Base-by-base conservation (phyloP, 2,797 vertebrate genomes). In the Varecia variegata region DNA sequence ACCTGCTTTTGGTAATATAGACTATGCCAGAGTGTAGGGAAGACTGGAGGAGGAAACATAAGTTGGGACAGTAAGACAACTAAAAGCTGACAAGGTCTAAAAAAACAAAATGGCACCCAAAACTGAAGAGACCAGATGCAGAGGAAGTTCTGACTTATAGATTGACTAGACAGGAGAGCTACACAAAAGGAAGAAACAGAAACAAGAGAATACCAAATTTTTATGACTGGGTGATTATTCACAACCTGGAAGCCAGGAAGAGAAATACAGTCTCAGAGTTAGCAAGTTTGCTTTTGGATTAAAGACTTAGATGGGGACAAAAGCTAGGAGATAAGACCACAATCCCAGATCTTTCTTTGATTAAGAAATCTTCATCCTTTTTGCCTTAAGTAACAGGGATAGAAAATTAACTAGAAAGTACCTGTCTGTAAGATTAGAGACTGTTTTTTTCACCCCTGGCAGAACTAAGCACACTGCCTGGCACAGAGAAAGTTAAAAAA, bases 361-460 rank as follows among this genome's bases (percentile, higher is more conserved):
- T 90, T 54, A 94, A 92, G 35, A 88, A 83, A 71, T 84, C 35
- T 52, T 87, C 35, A 54, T 77, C n/a, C 27, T 81, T 90, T 83
- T 76, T 73, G 23, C 52, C 43, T 58, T 95, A 52, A 79, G 21
- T 79, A 90, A 68, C 40, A 27, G n/a, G 23, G 45, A 8, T 54
- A 45, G 30, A 76, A 93, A 82, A 87, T 62, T 58, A 90, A 76
- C 35, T 50, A 95, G 54, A 86, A 74, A 85, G 17, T 12, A 52
- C 52, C 3, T 62, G 21, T 65, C 68, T 79, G 3, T 50, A 77
- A 47, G 40, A 18, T 62, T 67, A 79, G 23, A 97, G 76, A 65
- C 52, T 30, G 14, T 60, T 27, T 77, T 84, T 88, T 74, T 79
- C 23, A 79, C 13, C 56, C 50, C 52, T 74, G 10, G 76, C 18